phyloP scores from a whole-genome alignment of 1,140 invertebrate genomes.

The Latrodectus geometricus region DNA sequence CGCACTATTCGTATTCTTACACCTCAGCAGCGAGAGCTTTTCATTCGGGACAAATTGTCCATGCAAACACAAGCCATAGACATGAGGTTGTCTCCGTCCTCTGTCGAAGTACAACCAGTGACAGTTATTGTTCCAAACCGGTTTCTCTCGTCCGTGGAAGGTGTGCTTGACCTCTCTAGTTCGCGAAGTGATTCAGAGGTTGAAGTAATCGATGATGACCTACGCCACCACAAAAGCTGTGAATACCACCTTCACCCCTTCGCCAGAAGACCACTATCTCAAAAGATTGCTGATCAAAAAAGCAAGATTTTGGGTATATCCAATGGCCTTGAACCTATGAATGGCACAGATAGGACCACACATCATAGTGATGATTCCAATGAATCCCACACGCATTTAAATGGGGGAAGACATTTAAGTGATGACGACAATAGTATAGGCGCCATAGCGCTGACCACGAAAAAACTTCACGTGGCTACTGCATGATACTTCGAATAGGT shows the following conservation, averaged over 20 bases:
- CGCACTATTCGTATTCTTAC: conserved; percentile 64
- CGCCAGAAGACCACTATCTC: conserved; percentile 20
- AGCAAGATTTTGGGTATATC: conserved; percentile 28
- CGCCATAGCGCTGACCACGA: conserved; percentile 45
- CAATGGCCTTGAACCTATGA: conserved; percentile 24
- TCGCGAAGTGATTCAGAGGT: conserved; percentile 78
- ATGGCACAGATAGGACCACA: background rate
- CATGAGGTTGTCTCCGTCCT: conserved; percentile 63
- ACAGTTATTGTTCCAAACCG: conserved; percentile 37
- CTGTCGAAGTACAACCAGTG: conserved; percentile 22
- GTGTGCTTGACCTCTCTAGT: conserved; percentile 64
- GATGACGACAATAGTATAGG: conserved; percentile 36
- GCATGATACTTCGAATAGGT: conserved; percentile 14
- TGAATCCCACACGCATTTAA: conserved; percentile 8
- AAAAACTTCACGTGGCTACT: conserved; percentile 47
- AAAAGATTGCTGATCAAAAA: conserved; percentile 27
- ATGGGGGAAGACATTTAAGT: conserved; percentile 29
- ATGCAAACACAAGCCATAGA: conserved; percentile 65
- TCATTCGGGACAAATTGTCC: conserved; percentile 56
- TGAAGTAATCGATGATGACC: conserved; percentile 76
- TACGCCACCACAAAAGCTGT: background rate
- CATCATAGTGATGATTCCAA: conserved; percentile 34
- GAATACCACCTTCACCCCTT: conserved; percentile 2
- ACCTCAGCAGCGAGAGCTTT: conserved; percentile 63
- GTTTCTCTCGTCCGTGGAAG: conserved; percentile 50